Conservation (phyloP, 2,797 vertebrate genomes). For the Rhinoraja longicauda region DNA sequence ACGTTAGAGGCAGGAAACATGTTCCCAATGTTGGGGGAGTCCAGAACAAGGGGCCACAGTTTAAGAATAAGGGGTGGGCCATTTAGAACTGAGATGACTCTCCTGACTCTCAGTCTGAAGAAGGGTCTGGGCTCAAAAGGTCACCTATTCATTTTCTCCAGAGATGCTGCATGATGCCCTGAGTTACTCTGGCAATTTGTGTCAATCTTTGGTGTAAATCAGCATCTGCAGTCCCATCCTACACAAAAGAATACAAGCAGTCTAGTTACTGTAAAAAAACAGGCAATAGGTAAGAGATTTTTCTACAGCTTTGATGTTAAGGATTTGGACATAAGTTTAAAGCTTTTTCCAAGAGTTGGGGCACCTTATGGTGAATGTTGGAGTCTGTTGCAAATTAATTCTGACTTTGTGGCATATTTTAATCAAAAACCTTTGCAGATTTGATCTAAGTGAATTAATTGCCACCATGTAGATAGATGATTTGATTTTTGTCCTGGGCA, state of each 20-base stretch:
- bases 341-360: neutral
- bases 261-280: neutral
- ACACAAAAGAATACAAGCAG: neutral
- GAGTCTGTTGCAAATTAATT: neutral
- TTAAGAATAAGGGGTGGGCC: too few species aligned
- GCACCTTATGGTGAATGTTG: neutral
- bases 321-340: neutral
- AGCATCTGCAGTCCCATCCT: too few species aligned
- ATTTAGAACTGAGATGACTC: too few species aligned
- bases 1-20: too few species aligned
- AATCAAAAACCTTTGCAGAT: neutral
- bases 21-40: too few species aligned
- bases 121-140: too few species aligned
- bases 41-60: too few species aligned
- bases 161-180: too few species aligned
- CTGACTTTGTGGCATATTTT: neutral
- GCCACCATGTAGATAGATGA: neutral
- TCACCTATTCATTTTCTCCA: too few species aligned
- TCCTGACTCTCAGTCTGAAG: too few species aligned
- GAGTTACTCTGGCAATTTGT: too few species aligned
- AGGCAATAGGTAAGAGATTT: neutral
- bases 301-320: neutral
- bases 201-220: too few species aligned
- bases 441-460: neutral
- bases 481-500: neutral